phyloP scores from a whole-genome alignment of 2,797 vertebrate genomes.

The Acanthurus tractus region DNA sequence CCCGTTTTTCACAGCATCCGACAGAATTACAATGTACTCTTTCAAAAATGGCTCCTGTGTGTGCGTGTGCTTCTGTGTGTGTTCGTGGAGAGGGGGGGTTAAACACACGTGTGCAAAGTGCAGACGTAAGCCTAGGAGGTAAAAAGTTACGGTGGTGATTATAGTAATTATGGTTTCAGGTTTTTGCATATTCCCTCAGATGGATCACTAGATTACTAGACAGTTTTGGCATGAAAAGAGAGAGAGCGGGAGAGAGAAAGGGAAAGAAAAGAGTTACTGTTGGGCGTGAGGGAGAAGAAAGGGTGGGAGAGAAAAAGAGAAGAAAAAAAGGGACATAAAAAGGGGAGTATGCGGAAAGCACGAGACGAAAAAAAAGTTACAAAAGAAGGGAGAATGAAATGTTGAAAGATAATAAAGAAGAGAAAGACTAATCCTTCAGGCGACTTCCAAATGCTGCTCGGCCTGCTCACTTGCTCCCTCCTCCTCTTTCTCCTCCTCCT shows the following conservation, averaged over 20 bases:
- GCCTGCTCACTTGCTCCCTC: conserved; percentile 22
- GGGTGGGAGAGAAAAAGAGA: neutral
- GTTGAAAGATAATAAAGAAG: conserved; percentile 58
- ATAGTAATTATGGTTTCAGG: conserved; percentile 82
- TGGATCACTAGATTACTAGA: conserved; percentile 75
- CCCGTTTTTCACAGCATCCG: conserved; percentile 62
- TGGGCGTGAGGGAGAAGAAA: conserved; percentile 9
- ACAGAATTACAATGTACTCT: conserved; percentile 65
- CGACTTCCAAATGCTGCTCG: conserved; percentile 58
- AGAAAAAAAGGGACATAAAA: conserved; percentile 24
- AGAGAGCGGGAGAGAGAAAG: neutral
- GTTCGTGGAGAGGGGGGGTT: no score
- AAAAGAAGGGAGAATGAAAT: conserved; percentile 47
- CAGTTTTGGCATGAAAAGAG: conserved; percentile 50
- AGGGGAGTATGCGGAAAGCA: conserved; percentile 11
- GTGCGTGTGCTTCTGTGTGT: conserved; percentile 15
- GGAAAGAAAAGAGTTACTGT: conserved; percentile 58
- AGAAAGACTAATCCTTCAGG: conserved; percentile 74
- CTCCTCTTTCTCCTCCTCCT: conserved; percentile 11
- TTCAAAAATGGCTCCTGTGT: conserved; percentile 51
- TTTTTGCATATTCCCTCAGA: conserved; percentile 78
- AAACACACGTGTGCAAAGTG: conserved; percentile 38
- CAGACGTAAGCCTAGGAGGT: conserved; percentile 70
- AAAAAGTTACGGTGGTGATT: conserved; percentile 77
- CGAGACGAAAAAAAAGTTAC: conserved; percentile 37